phyloP scores from a whole-genome alignment of 2,113 vertebrate species.

The Onychostoma macrolepis region DNA sequence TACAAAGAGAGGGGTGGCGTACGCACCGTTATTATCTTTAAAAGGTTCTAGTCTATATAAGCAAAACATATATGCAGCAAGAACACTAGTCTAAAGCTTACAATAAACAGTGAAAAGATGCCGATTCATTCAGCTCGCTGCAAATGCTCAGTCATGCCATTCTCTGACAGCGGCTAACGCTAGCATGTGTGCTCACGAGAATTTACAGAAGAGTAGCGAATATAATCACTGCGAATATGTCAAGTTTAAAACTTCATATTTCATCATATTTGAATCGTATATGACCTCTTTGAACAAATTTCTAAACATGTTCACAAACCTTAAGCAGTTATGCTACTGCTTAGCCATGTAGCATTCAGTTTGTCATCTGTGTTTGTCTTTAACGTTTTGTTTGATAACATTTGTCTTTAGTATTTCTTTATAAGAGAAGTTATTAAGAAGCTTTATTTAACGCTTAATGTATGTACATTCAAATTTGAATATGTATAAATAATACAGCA shows the following conservation, averaged over 20 bases:
- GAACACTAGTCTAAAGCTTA: background rate
- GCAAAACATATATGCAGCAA: background rate
- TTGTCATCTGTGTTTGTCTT: background rate
- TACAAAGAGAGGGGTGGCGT: background rate
- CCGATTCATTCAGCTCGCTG: constrained; percentile 69
- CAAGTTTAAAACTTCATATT: background rate
- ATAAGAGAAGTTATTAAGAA: background rate
- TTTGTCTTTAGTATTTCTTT: background rate
- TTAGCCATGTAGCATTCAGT: background rate
- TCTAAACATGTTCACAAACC: background rate
- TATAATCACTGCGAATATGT: background rate
- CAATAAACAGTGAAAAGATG: constrained; percentile 58
- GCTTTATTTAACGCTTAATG: background rate
- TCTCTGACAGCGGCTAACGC: constrained; percentile 31
- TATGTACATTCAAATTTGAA: background rate
- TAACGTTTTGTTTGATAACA: background rate
- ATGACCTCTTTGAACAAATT: background rate
- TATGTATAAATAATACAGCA: background rate
- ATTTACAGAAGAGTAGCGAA: background rate
- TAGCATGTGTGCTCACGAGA: constrained; percentile 10
- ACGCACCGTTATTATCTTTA: background rate
- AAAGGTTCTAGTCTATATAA: background rate
- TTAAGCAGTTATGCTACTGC: background rate
- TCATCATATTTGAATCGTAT: background rate
- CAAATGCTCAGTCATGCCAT: constrained; percentile 68